Evolutionary conservation across 2,113 vertebrate species (phyloP).

Genomic region (Cheirogaleus medius): DNA sequence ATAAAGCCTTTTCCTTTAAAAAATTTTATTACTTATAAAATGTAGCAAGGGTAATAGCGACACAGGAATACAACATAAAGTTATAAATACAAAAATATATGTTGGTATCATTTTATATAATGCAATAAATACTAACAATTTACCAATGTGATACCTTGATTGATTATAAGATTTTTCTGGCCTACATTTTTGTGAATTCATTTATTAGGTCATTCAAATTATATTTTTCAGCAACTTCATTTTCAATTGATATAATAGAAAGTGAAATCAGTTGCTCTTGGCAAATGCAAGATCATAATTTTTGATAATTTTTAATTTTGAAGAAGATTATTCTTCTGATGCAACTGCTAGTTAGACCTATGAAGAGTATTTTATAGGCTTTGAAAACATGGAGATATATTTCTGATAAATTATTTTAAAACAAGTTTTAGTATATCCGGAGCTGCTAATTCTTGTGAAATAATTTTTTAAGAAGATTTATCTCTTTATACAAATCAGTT

Average conservation of each 20-base stretch:
- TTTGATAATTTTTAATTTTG: background rate
- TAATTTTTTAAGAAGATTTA: background rate
- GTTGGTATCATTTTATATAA: background rate
- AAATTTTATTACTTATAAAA: background rate
- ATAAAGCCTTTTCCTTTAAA: background rate
- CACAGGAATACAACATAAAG: background rate
- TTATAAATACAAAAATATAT: background rate
- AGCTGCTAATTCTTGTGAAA: background rate
- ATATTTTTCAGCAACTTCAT: background rate
- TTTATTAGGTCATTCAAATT: background rate
- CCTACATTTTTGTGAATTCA: background rate
- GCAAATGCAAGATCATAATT: background rate
- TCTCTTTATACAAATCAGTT: background rate
- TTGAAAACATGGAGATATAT: background rate
- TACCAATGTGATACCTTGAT: background rate
- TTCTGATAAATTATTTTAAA: background rate
- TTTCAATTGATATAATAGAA: background rate
- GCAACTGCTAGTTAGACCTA: background rate
- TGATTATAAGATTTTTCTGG: background rate
- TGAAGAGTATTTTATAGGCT: background rate
- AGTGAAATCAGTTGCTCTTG: background rate
- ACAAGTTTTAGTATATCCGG: background rate
- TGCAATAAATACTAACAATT: background rate
- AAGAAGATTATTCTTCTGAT: background rate
- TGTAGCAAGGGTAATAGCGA: background rate